Evolutionary conservation across 2,113 vertebrate genomes (phyloP).

Genomic region (Pachypanchax playfairii): DNA sequence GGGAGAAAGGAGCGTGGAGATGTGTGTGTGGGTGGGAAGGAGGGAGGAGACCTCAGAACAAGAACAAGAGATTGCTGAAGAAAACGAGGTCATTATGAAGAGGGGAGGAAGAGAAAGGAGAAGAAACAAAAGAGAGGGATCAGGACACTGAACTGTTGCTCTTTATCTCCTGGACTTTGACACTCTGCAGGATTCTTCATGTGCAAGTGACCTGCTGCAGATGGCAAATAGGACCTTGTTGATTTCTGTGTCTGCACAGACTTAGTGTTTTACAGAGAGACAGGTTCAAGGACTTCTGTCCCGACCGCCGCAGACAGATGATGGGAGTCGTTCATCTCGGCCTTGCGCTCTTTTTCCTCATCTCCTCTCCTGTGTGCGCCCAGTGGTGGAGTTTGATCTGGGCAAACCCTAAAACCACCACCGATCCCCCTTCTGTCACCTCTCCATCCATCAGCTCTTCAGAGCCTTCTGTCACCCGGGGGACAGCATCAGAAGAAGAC

Average conservation of each 20-base stretch:
- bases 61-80: conserved; percentile 19
- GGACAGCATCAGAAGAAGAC: conserved; percentile 10
- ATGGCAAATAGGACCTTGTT: conserved; percentile 4
- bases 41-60: conserved; percentile 44
- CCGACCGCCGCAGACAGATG: conserved; percentile 4
- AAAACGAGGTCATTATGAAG: conserved; percentile 25
- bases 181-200: conserved; percentile 12
- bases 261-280: background rate
- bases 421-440: conserved; percentile 14
- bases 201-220: conserved; percentile 10
- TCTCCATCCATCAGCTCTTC: conserved; percentile 12
- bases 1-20: conserved; percentile 28
- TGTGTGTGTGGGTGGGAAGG: conserved; percentile 9
- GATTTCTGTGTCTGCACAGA: conserved; percentile 17
- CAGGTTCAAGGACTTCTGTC: background rate
- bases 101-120: conserved; percentile 3
- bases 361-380: conserved; percentile 40
- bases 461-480: background rate
- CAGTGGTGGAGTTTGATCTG: conserved; percentile 75
- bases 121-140: background rate
- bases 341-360: conserved; percentile 49
- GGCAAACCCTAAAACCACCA: conserved; percentile 30
- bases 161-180: conserved; percentile 11
- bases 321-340: conserved; percentile 57
- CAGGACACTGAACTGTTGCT: background rate